These are phyloP conservation scores for Silurus asotus DNA, from an alignment of 2,113 vertebrate genomes.

Conservation along the genomic window DNA sequence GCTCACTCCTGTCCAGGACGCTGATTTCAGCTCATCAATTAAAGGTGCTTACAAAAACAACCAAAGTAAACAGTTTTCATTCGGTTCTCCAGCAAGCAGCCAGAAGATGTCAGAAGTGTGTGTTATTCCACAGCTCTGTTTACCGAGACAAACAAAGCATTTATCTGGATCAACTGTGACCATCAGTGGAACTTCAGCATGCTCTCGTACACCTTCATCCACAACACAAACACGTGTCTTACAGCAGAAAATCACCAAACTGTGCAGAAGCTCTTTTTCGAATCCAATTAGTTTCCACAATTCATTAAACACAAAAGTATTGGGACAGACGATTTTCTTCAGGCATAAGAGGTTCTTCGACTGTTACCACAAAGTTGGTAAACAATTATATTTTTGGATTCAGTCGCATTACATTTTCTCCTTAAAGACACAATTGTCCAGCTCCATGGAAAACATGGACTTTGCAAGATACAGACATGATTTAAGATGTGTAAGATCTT, in stretches of 20 bases:
- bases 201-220: neutral
- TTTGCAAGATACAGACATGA: too few relatives aligned
- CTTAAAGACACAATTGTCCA: too few relatives aligned
- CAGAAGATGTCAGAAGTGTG: conserved; percentile 34
- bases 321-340: too few relatives aligned
- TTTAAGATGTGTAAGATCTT: too few relatives aligned
- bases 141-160: neutral
- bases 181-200: neutral
- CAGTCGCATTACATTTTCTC: too few relatives aligned
- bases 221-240: neutral
- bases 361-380: too few relatives aligned
- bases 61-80: conserved; percentile 26
- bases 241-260: neutral
- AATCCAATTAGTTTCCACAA: neutral
- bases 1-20: neutral
- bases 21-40: neutral
- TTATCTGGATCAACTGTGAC: neutral
- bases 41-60: conserved; percentile 5
- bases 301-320: too few relatives aligned
- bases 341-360: too few relatives aligned
- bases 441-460: too few relatives aligned
- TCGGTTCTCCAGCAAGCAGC: conserved; percentile 23
- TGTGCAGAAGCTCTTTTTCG: neutral
- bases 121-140: conserved; percentile 26
- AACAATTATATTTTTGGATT: too few relatives aligned